Evolutionary conservation across 37 sponge, comb jelly and placozoan species (phyloP).

Genomic region (Ephydatia muelleri): DNA sequence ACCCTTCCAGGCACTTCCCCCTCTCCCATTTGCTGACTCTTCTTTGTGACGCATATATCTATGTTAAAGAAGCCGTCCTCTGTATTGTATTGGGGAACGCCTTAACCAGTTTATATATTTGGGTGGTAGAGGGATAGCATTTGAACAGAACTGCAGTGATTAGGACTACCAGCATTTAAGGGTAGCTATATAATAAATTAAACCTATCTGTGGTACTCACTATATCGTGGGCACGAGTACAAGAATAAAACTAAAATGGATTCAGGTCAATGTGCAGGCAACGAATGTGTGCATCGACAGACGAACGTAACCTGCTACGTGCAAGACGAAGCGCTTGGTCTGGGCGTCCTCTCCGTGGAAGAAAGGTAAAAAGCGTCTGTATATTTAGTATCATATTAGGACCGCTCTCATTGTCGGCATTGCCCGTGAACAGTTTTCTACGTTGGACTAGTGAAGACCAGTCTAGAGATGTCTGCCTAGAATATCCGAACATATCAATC

Average conservation of each 20-base stretch:
- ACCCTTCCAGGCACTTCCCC: no score
- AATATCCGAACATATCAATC: constrained; percentile 59
- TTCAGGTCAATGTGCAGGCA: constrained; percentile 42
- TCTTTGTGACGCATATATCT: no score
- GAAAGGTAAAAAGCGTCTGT: constrained; percentile 25
- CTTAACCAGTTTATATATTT: no score
- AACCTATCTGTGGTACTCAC: background rate
- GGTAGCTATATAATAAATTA: no score
- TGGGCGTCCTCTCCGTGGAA: constrained; percentile 28
- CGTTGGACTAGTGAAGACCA: constrained; percentile 32
- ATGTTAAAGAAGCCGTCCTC: no score
- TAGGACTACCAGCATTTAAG: no score
- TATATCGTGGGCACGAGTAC: background rate
- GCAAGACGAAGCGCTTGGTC: constrained; percentile 27
- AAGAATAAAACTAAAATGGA: background rate
- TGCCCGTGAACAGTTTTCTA: constrained; percentile 6
- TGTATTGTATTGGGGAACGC: no score
- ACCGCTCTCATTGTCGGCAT: background rate
- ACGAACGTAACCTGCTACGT: constrained; percentile 11
- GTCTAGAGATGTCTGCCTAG: constrained; percentile 5
- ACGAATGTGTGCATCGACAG: constrained; percentile 24
- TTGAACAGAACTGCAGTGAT: no score
- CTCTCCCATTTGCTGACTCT: no score
- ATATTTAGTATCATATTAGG: background rate
- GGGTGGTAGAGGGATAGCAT: no score